A percentile compares a stretch with the other conserved stretches of the same genome.
phyloP scores from a whole-genome alignment of 2,113 vertebrate genomes.

The Ciconia boyciana region DNA sequence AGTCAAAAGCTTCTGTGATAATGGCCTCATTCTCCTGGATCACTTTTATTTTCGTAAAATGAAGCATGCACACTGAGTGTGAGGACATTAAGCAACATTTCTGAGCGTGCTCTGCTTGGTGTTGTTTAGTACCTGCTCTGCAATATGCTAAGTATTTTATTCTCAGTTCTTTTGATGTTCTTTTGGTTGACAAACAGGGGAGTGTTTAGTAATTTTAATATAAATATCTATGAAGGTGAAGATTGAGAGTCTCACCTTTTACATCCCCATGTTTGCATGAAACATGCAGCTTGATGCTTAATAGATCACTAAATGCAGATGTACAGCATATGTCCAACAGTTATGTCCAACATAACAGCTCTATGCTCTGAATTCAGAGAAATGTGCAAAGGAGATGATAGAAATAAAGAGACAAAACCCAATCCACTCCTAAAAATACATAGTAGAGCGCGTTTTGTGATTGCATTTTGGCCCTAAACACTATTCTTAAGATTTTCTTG shows the following conservation, averaged over 20 bases:
- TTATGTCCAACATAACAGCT: not conserved
- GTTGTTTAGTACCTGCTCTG: not conserved
- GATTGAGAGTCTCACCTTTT: not conserved
- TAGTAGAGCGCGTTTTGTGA: not conserved
- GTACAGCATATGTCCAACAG: not conserved
- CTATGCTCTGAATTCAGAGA: not conserved
- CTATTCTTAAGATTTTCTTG: not conserved
- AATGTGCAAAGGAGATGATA: not conserved
- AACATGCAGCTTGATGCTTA: not conserved
- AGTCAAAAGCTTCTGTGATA: not conserved
- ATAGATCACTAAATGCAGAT: not conserved
- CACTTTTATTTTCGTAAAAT: not conserved
- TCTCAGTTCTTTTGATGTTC: not conserved
- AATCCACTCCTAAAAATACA: not conserved
- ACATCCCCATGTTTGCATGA: not conserved
- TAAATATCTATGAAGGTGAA: not conserved
- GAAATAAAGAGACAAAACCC: not conserved
- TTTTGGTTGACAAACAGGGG: not conserved
- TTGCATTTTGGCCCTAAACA: not conserved
- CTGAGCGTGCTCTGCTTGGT: not conserved
- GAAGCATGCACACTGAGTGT: slow-evolving; percentile 5
- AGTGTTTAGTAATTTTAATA: not conserved
- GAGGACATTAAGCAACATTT: not conserved
- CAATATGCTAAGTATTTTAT: not conserved
- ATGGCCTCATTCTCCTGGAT: not conserved